A percentile compares a stretch with the other conserved stretches of the same genome.
Evolutionary conservation across 1,140 invertebrate species (phyloP).

Genomic region (Stenopsyche tienmushanensis): DNA sequence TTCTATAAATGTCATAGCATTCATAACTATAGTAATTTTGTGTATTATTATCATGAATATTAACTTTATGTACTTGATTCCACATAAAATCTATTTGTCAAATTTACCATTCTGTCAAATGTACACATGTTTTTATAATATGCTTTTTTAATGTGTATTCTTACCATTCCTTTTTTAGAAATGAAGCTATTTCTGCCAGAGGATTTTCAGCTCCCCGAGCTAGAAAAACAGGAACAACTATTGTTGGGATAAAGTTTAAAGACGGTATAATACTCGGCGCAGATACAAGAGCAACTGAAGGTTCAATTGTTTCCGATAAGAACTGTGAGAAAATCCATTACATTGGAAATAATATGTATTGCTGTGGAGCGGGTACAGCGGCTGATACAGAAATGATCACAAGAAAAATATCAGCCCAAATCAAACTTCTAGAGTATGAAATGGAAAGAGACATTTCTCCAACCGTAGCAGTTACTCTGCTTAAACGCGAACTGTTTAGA

Average conservation of each 20-base stretch:
- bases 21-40: neutral
- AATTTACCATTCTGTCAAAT: too few species aligned
- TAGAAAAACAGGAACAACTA: slow-evolving; percentile 96
- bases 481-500: slow-evolving; percentile 94
- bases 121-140: too few species aligned
- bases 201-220: slow-evolving; percentile 83
- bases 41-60: neutral
- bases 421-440: slow-evolving; percentile 89
- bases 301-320: slow-evolving; percentile 95
- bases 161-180: too few species aligned
- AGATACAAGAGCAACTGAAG: slow-evolving; percentile 95
- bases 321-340: slow-evolving; percentile 97
- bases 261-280: slow-evolving; percentile 97
- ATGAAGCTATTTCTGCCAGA: slow-evolving; percentile 73
- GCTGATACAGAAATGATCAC: slow-evolving; percentile 96
- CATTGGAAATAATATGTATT: slow-evolving; percentile 92
- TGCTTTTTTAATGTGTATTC: too few species aligned
- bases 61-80: neutral
- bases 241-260: slow-evolving; percentile 89
- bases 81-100: neutral
- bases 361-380: slow-evolving; percentile 95
- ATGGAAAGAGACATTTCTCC: slow-evolving; percentile 87
- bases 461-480: slow-evolving; percentile 80
- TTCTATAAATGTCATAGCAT: neutral
- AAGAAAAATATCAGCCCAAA: slow-evolving; percentile 82